Conservation (phyloP, 2,113 vertebrate genomes). For the Tupaia chinensis region DNA sequence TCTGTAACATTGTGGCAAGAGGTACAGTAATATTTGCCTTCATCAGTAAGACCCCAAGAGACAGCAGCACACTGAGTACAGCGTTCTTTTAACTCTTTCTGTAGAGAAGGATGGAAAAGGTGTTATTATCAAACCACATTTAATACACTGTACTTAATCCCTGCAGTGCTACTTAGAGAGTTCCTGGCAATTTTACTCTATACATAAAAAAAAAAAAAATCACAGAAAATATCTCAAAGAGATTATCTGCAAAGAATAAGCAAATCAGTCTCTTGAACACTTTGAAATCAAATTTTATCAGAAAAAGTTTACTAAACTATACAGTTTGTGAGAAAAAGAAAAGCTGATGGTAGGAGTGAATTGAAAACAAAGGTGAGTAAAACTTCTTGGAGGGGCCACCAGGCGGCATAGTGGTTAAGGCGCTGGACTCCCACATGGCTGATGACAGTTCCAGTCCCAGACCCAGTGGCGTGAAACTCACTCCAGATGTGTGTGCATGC, state of each 20-base stretch:
- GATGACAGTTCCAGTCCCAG: too few relatives aligned
- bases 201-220: not conserved
- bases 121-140: not conserved
- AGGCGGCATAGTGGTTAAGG: too few relatives aligned
- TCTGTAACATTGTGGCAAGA: constrained; percentile 96
- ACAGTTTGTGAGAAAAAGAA: not conserved
- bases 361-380: not conserved
- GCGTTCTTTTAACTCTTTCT: constrained; percentile 91
- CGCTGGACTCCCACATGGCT: too few relatives aligned
- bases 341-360: not conserved
- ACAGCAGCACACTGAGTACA: constrained; percentile 92
- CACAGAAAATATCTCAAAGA: not conserved
- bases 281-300: not conserved
- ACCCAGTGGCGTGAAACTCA: too few relatives aligned
- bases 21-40: constrained; percentile 93
- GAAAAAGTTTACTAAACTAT: constrained; percentile 24
- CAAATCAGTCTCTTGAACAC: not conserved
- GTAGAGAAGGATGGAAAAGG: not conserved
- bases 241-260: not conserved
- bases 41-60: constrained; percentile 94
- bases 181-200: not conserved
- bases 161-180: not conserved
- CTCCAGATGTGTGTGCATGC: too few relatives aligned
- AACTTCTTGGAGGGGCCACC: too few relatives aligned
- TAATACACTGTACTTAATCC: not conserved